Evolutionary conservation across 2,888 invertebrate genomes (phyloP).

Genomic region (Embidobia sp.): DNA sequence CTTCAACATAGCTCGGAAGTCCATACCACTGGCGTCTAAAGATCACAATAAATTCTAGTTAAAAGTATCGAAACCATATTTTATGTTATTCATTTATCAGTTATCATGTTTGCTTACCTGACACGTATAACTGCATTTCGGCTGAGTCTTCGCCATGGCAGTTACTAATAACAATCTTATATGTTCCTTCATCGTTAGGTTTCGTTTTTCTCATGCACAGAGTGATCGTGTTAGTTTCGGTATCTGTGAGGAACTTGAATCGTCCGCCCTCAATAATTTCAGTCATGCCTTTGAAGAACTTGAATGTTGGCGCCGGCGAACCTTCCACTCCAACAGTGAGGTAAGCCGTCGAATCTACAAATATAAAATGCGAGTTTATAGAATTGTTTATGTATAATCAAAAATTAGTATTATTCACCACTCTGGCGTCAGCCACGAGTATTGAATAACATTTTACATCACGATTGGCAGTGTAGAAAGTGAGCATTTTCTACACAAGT

Average conservation of each 20-base stretch:
- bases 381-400: no score
- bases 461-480: no score
- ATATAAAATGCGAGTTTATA: no score
- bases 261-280: slow-evolving; percentile 97
- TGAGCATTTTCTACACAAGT: no score
- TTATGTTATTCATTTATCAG: no score
- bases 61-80: no score
- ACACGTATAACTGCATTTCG: slow-evolving; percentile 97
- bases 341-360: slow-evolving; percentile 92
- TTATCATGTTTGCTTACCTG: slow-evolving; percentile 85
- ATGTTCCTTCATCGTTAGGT: slow-evolving; percentile 98
- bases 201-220: slow-evolving; percentile 98
- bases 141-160: slow-evolving; percentile 97
- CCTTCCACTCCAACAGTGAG: slow-evolving; percentile 97
- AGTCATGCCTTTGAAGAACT: slow-evolving; percentile 96
- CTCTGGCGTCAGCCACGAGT: no score
- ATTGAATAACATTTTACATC: no score
- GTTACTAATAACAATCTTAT: slow-evolving; percentile 95
- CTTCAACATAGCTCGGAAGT: slow-evolving; percentile 99
- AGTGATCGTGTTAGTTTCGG: slow-evolving; percentile 94
- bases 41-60: neutral
- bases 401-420: no score
- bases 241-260: slow-evolving; percentile 97
- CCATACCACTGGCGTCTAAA: slow-evolving; percentile 97
- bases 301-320: slow-evolving; percentile 96